phyloP scores from a whole-genome alignment of 2,797 vertebrate genomes.

The Acomys russatus region DNA sequence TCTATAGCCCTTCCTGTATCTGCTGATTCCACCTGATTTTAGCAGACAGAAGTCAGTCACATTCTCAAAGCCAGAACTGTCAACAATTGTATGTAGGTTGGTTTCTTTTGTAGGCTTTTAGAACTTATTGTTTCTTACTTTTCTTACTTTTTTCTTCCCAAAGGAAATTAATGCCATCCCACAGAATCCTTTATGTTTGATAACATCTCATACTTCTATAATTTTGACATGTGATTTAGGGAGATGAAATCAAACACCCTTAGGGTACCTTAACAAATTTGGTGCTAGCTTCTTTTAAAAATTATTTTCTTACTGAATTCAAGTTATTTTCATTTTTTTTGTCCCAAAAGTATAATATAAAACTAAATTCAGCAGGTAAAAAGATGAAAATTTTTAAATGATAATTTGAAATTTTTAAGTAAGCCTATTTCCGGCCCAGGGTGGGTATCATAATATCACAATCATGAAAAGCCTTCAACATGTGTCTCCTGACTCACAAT shows the following conservation, averaged over 20 bases:
- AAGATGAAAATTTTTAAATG: neutral
- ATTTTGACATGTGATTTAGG: neutral
- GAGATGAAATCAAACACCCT: neutral
- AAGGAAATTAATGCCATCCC: neutral
- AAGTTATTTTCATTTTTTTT: constrained; percentile 24
- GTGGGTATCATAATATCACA: neutral
- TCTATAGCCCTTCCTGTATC: neutral
- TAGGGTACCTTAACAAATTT: neutral
- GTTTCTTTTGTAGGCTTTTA: neutral
- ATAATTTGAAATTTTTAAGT: constrained; percentile 7
- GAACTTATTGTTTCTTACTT: constrained; percentile 1
- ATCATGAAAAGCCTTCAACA: neutral
- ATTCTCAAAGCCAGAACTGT: neutral
- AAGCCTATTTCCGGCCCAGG: neutral
- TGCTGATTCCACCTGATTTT: neutral
- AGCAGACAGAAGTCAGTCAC: neutral
- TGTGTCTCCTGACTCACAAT: neutral
- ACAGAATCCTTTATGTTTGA: neutral
- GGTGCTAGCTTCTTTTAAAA: neutral
- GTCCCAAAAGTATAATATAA: neutral
- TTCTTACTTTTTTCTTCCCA: neutral
- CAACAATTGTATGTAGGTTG: neutral
- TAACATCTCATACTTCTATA: neutral
- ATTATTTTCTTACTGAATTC: constrained; percentile 20
- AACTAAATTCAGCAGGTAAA: neutral